Evolutionary conservation across 92 coral and sea anemone species (phyloP).

Genomic region (Muricea muricata): DNA sequence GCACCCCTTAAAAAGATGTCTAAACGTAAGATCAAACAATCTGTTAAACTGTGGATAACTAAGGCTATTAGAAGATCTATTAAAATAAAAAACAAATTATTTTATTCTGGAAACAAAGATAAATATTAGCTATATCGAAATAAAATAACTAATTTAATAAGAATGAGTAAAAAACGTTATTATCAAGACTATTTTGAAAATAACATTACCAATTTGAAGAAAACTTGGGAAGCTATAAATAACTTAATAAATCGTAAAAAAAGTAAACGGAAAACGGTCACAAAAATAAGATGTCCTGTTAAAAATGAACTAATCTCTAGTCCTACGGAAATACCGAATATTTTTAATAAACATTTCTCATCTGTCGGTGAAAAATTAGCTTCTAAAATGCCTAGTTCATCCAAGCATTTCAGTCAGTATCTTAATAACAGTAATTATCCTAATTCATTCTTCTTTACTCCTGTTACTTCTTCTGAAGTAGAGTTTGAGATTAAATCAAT

Average conservation of each 20-base stretch:
- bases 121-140: slow-evolving; percentile 52
- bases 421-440: neutral
- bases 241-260: neutral
- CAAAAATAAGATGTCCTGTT: neutral
- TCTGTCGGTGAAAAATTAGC: neutral
- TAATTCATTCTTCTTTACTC: neutral
- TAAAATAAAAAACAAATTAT: slow-evolving; percentile 31
- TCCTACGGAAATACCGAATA: neutral
- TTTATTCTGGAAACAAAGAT: slow-evolving; percentile 44
- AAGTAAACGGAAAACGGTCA: neutral
- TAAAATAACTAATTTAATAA: slow-evolving; percentile 40
- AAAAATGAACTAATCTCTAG: neutral
- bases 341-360: slow-evolving; percentile 4
- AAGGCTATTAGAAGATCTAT: slow-evolving; percentile 22
- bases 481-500: neutral
- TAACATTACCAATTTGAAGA: neutral
- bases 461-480: neutral
- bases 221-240: slow-evolving; percentile 31
- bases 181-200: neutral
- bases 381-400: neutral
- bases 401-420: neutral
- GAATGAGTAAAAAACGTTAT: slow-evolving; percentile 27
- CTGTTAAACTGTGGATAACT: slow-evolving; percentile 61
- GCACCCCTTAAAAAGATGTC: slow-evolving; percentile 48
- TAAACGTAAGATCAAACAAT: slow-evolving; percentile 43